These are phyloP conservation scores for Sesia apiformis DNA, from an alignment of 2,888 invertebrate species.

Conservation along the genomic window DNA sequence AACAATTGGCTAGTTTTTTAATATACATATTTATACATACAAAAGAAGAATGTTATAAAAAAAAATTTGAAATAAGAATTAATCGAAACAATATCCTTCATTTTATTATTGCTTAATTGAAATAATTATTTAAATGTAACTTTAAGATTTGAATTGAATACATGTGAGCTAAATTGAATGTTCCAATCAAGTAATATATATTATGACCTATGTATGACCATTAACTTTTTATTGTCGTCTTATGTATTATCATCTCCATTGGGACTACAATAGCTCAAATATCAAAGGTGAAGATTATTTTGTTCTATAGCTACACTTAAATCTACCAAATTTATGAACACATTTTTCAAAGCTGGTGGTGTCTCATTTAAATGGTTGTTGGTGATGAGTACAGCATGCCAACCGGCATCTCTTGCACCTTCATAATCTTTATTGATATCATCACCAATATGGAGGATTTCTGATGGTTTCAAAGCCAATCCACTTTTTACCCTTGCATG, in stretches of 20 bases:
- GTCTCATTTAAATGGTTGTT: slow-evolving; percentile 16
- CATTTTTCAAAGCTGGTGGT: slow-evolving; percentile 24
- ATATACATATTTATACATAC: too few relatives aligned
- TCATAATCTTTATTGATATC: slow-evolving; percentile 82
- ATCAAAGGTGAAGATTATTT: slow-evolving; percentile 22
- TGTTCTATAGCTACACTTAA: slow-evolving; percentile 26
- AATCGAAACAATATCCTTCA: too few relatives aligned
- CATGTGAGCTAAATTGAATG: too few relatives aligned
- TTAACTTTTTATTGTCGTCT: neutral
- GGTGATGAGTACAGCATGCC: slow-evolving; percentile 76
- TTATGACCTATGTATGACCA: neutral
- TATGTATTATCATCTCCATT: too few relatives aligned
- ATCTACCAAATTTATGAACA: slow-evolving; percentile 39
- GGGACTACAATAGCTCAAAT: slow-evolving; percentile 1
- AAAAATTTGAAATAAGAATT: too few relatives aligned
- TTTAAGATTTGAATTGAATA: too few relatives aligned
- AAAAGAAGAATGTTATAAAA: too few relatives aligned
- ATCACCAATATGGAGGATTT: slow-evolving; percentile 90
- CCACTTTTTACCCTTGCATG: slow-evolving; percentile 70
- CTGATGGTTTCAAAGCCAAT: slow-evolving; percentile 57
- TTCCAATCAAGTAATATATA: too few relatives aligned
- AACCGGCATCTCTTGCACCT: slow-evolving; percentile 83
- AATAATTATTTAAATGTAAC: too few relatives aligned
- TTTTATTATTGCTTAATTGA: too few relatives aligned
- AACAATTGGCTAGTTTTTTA: too few relatives aligned